Conservation (phyloP, 2,797 vertebrate genomes). For the Periparus ater region DNA sequence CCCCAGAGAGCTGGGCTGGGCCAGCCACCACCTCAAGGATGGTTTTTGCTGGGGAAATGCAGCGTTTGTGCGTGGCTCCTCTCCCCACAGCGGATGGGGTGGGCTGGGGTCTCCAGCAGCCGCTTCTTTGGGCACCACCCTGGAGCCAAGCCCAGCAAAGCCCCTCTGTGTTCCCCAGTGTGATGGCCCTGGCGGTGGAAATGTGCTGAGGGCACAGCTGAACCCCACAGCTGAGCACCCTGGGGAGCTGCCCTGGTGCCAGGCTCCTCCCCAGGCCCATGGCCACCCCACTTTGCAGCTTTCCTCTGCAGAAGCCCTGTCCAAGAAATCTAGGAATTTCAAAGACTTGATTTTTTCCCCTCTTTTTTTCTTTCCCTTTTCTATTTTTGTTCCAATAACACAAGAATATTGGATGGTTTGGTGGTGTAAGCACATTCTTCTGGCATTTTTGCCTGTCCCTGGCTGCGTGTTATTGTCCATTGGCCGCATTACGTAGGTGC, state of each 20-base stretch:
- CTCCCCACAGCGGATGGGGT: fast-evolving
- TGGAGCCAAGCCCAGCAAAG: not conserved
- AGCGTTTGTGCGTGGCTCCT: not conserved
- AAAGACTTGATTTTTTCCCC: not conserved
- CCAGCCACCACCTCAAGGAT: fast-evolving
- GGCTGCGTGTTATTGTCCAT: not conserved
- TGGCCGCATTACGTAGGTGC: not conserved
- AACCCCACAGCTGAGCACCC: not conserved
- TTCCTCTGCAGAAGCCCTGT: not conserved
- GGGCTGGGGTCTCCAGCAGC: not conserved
- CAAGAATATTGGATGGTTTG: not conserved
- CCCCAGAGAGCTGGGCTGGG: too few relatives aligned
- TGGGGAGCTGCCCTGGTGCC: not conserved
- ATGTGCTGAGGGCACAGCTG: not conserved
- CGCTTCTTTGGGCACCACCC: not conserved
- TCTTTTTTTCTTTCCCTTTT: not conserved
- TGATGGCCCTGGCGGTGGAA: not conserved
- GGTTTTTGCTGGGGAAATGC: fast-evolving
- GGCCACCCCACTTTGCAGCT: not conserved
- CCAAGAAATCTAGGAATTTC: constrained; percentile 41
- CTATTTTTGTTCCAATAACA: constrained; percentile 35
- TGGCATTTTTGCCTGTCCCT: constrained; percentile 10
- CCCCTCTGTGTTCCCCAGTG: not conserved
- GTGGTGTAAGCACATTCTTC: constrained; percentile 48
- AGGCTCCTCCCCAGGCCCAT: fast-evolving